Evolutionary conservation across 2,888 invertebrate genomes (phyloP), one percentile per base, ranked within the genome.

Genomic region (Dryococelus australis): DNA sequence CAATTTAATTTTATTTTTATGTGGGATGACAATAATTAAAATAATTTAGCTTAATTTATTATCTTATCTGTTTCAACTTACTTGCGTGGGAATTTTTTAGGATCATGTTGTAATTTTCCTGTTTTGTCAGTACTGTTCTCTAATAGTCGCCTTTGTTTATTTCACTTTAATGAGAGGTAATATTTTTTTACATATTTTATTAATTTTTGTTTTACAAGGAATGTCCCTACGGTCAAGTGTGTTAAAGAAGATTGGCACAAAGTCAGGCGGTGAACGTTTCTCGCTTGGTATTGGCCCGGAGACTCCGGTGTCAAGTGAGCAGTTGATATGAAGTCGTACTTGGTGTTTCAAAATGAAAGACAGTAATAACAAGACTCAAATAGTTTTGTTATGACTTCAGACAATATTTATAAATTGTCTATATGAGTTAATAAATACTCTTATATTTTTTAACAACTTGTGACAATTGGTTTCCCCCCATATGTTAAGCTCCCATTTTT

Each of bases 81-180:
- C 20, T 35, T 65, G 20, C n/a, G 24, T n/a, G 16, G 24, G 8
- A 65, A 65, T n/a, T 65, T 65, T 65, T n/a, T 65, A 8, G 8
- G 65, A 16, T 5, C 16, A 13, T 47, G 10, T 47, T 47, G 10
- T 65, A 12, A 65, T 65, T 65, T 65, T n/a, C 13, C 65, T 24
- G 20, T 65, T 5, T 3, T 65, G 51, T 65, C 24, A 16, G 6
- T 65, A 20, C 53, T 92, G 92, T 93, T 91, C 78, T 43, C n/a
- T 65, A 8, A 0, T 24, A n/a, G 10, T 65, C 47, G 8, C 16
- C 16, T 65, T 65, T 20, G 12, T 65, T n/a, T 51, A 12, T 51
- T 65, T 65, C n/a, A 20, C 16, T 65, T 24, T 65, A 12, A 24
- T 10, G 47, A 47, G 47, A 16, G 47, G 47, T 47, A 35, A 35